phyloP scores from a whole-genome alignment of 2,797 vertebrate species.

The Orientallactaga sibirica region DNA sequence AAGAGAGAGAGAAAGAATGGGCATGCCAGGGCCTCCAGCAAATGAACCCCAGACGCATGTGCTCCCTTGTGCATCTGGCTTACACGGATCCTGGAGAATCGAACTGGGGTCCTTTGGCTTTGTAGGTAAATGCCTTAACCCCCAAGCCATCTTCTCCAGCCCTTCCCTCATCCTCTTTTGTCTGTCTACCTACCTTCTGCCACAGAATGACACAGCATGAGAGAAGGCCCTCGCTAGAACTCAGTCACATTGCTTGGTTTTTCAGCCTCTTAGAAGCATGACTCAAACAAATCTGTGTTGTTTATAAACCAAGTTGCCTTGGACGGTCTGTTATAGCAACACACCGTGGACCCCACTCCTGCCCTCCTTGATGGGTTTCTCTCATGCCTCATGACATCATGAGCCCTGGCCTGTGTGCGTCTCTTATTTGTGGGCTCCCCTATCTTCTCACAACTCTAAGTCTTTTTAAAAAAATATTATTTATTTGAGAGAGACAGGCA shows the following conservation, averaged over 20 bases:
- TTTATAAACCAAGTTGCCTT: not conserved
- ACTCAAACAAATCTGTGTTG: not conserved
- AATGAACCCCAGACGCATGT: too few relatives aligned
- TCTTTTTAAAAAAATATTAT: not conserved
- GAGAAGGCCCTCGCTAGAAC: not conserved
- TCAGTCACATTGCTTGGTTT: not conserved
- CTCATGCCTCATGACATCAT: not conserved
- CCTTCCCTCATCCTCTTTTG: not conserved
- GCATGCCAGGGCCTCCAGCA: too few relatives aligned
- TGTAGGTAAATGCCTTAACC: too few relatives aligned
- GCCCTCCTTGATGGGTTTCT: not conserved
- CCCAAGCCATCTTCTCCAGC: too few relatives aligned
- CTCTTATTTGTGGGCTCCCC: not conserved
- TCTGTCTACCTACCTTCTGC: not conserved
- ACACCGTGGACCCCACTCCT: not conserved
- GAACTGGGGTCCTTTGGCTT: too few relatives aligned
- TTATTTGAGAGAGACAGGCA: too few relatives aligned
- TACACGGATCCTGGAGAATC: too few relatives aligned
- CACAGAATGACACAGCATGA: not conserved
- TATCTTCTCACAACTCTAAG: not conserved
- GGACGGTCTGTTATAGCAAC: not conserved
- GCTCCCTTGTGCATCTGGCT: too few relatives aligned
- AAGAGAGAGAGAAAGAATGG: too few relatives aligned
- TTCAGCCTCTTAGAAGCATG: not conserved
- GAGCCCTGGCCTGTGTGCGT: not conserved